phyloP scores from a whole-genome alignment of 2,888 invertebrate genomes.

The Xestoiulus laeticollis region DNA sequence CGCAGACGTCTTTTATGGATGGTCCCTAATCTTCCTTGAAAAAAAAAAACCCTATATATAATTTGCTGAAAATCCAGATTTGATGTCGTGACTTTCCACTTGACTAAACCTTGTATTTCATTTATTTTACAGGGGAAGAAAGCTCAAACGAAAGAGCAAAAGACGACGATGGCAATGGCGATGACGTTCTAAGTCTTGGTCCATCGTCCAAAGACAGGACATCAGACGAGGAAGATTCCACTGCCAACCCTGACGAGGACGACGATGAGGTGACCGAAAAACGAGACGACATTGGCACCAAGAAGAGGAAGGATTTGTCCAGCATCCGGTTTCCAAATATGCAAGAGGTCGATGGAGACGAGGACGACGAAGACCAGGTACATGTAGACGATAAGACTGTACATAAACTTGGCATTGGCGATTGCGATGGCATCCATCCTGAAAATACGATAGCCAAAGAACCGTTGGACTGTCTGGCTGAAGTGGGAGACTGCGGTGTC shows the following conservation, averaged over 20 bases:
- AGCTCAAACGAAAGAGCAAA: slow-evolving; percentile 42
- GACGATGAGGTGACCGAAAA: slow-evolving; percentile 42
- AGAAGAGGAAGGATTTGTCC: slow-evolving; percentile 28
- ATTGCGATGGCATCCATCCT: slow-evolving; percentile 11
- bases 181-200: slow-evolving; percentile 45
- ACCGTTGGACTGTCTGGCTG: neutral
- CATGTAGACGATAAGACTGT: slow-evolving; percentile 25
- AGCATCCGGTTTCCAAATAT: neutral
- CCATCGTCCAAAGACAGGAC: slow-evolving; percentile 50
- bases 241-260: slow-evolving; percentile 48
- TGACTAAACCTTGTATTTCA: neutral
- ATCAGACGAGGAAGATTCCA: slow-evolving; percentile 48
- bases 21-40: too few species aligned
- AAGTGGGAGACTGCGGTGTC: neutral
- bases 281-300: neutral
- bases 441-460: neutral
- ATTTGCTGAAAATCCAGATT: too few species aligned
- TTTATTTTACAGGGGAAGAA: slow-evolving; percentile 47
- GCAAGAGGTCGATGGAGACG: slow-evolving; percentile 31
- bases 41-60: too few species aligned
- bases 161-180: slow-evolving; percentile 47
- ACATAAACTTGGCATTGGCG: neutral
- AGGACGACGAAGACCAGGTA: slow-evolving; percentile 35
- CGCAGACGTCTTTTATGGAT: too few species aligned
- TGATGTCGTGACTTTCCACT: neutral